Base-by-base conservation (phyloP, 2,888 invertebrate species). In the Ferrisia virgata region DNA sequence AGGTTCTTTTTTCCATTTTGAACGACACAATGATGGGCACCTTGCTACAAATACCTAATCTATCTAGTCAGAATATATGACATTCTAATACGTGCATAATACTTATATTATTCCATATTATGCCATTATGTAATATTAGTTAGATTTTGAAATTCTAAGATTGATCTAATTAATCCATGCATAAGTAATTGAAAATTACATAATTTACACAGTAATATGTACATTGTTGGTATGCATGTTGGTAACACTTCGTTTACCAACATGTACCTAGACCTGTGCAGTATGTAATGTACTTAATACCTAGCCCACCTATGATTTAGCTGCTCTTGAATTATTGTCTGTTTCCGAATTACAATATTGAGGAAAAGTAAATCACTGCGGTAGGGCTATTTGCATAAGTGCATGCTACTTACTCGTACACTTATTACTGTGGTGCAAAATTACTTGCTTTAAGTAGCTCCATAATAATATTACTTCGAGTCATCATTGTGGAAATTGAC, bases 131-230 rank as follows among this genome's bases (percentile, higher is more conserved):
- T 28, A 64, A 64, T 28, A 64, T 64, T 28, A 25, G 31, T 64
- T 4, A 64, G 64, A 64, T 64, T 64, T 64, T 64, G 64, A 64
- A 64, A 64, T 31, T 3, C 28, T 1, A 64, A 64, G 64, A 64
- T 64, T 64, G 64, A 64, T 36, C 72, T 36, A 76, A 76, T 76
- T 76, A 76, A 76, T 76, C 36, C 72, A 22, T 36, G 72, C 72
- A 76, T 76, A 76, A 76, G 36, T 36, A 76, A 76, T 76, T 76
- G 33, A 18, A 76, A 69, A 76, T 76, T 76, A 36, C 72, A 36
- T 22, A 76, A 64, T 64, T 64, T 31, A 28, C 28, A 28, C n/a
- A 64, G 64, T 64, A 64, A 64, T 28, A 64, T 28, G 58, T 64
- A 22, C 8, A n/a, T n/a, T n/a, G n/a, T n/a, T n/a, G n/a, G 43